Conservation (phyloP, 2,113 vertebrate species). For the Catharus minimus region DNA sequence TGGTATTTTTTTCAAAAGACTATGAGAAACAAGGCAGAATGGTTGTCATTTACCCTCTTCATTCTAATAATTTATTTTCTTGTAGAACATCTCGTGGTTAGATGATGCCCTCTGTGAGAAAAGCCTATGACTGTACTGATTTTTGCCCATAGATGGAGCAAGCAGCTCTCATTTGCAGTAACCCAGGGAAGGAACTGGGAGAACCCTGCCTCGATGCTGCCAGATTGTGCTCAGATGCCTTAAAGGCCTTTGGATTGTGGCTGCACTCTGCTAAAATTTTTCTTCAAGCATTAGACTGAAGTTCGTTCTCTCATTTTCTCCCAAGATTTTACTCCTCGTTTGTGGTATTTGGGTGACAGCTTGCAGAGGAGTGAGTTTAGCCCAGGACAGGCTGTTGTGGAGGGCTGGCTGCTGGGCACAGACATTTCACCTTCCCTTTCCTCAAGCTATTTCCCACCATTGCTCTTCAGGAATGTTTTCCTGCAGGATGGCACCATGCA, state of each 20-base stretch:
- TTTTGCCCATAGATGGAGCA: constrained; percentile 66
- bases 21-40: neutral
- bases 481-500: fast-evolving
- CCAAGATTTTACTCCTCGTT: neutral
- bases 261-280: neutral
- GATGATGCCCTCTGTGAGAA: neutral
- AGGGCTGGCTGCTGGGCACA: neutral
- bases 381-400: neutral
- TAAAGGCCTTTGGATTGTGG: neutral
- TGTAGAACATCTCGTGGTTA: neutral
- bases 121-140: neutral
- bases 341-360: neutral
- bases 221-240: neutral
- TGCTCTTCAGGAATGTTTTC: neutral
- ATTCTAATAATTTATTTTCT: neutral
- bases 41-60: neutral
- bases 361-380: neutral
- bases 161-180: constrained; percentile 7
- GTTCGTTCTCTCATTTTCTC: neutral
- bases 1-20: neutral
- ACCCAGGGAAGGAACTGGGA: neutral
- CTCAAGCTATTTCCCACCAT: neutral
- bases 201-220: neutral
- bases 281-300: neutral
- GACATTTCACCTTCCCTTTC: fast-evolving